phyloP scores from a whole-genome alignment of 2,888 invertebrate species.

The Drosophila lutescens region DNA sequence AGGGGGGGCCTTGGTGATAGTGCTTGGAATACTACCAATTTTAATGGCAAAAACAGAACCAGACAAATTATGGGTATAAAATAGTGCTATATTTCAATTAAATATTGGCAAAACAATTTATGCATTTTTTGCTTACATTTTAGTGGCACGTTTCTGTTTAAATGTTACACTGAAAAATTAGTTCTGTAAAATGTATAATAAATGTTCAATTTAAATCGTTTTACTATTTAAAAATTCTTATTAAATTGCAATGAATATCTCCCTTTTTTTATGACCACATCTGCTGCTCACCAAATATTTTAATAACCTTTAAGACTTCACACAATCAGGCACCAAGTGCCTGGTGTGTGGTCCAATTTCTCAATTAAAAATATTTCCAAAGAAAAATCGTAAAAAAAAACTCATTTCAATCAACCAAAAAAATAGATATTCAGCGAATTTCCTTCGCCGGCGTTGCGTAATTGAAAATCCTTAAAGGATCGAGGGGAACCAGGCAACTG shows the following conservation, averaged over 20 bases:
- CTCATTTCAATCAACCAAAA: constrained; percentile 17
- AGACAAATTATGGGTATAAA: neutral
- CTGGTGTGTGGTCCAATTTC: constrained; percentile 34
- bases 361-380: constrained; percentile 42
- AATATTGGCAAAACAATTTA: neutral
- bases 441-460: constrained; percentile 35
- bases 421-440: constrained; percentile 35
- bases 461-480: constrained; percentile 39
- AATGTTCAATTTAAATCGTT: too few relatives aligned
- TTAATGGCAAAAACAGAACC: neutral
- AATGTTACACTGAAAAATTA: neutral
- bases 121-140: neutral
- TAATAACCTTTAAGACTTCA: neutral
- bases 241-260: neutral
- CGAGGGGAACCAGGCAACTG: constrained; percentile 34
- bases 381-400: constrained; percentile 43
- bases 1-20: neutral
- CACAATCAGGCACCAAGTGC: constrained; percentile 1
- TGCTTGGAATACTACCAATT: constrained; percentile 18
- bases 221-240: too few relatives aligned
- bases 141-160: neutral
- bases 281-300: neutral
- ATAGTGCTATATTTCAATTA: constrained; percentile 8
- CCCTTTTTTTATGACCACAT: neutral
- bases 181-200: too few relatives aligned